These are phyloP conservation scores for Drosophila watanabei DNA, from an alignment of 1,140 invertebrate genomes.

Conservation along the genomic window DNA sequence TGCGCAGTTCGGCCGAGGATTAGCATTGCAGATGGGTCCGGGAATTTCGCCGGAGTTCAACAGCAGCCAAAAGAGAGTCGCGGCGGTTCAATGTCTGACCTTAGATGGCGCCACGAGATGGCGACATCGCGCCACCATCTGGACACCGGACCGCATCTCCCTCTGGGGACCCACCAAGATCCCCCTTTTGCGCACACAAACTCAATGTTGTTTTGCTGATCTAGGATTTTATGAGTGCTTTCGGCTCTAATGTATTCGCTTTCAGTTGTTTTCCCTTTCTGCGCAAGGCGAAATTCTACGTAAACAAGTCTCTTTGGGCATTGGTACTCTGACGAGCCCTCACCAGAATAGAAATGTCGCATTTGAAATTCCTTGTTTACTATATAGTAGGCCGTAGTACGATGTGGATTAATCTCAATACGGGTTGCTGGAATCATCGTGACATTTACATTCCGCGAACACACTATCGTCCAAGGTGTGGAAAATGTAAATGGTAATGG, in stretches of 20 bases:
- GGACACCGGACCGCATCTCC: not conserved
- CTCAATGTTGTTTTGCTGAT: constrained; percentile 34
- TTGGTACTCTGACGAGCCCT: constrained; percentile 37
- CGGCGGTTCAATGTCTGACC: constrained; percentile 68
- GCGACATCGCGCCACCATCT: constrained; percentile 24
- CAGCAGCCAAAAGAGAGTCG: constrained; percentile 45
- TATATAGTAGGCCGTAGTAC: not conserved
- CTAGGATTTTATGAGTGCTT: constrained; percentile 28
- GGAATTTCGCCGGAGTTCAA: constrained; percentile 60
- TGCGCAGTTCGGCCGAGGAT: constrained; percentile 56
- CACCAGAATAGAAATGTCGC: constrained; percentile 21
- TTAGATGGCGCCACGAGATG: constrained; percentile 66
- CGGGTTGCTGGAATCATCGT: constrained; percentile 13
- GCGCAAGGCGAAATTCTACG: constrained; percentile 29
- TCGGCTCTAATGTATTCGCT: constrained; percentile 35
- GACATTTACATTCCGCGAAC: constrained; percentile 29
- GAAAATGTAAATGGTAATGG: constrained; percentile 1
- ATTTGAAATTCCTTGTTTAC: constrained; percentile 44
- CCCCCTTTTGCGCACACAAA: constrained; percentile 17
- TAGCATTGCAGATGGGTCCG: constrained; percentile 68
- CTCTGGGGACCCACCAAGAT: constrained; percentile 9
- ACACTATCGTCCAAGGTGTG: not conserved
- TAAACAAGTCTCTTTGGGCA: constrained; percentile 28
- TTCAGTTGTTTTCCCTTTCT: constrained; percentile 52
- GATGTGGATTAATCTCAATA: constrained; percentile 33